These are phyloP conservation scores for Egretta garzetta DNA, from an alignment of 2,113 vertebrate genomes.

Conservation along the genomic window DNA sequence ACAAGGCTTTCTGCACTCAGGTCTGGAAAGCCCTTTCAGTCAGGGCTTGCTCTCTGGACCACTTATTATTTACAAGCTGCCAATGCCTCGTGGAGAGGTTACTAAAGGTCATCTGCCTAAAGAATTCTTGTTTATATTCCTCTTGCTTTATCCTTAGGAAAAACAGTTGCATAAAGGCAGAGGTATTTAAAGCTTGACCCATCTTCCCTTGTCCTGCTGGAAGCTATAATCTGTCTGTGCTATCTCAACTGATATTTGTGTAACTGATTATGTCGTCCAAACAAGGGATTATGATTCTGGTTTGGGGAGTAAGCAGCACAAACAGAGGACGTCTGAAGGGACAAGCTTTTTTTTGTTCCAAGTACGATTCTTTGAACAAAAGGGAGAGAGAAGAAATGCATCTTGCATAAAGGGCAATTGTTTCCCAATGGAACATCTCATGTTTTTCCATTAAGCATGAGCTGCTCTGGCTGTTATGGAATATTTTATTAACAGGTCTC, in stretches of 20 bases:
- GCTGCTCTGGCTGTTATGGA: conserved; percentile 25
- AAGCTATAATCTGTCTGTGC: conserved; percentile 50
- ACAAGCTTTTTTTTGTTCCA: conserved; percentile 51
- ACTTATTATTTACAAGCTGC: conserved; percentile 9
- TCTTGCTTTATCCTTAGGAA: conserved; percentile 51
- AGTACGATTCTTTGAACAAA: conserved; percentile 31
- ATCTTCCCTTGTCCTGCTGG: conserved; percentile 22
- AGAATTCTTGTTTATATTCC: conserved; percentile 46
- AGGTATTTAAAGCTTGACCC: conserved; percentile 57
- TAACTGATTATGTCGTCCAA: conserved; percentile 45
- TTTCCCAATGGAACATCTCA: conserved; percentile 28
- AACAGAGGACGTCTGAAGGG: conserved; percentile 37
- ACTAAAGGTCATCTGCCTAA: conserved; percentile 47
- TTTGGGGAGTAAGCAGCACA: background rate
- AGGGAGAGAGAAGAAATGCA: conserved; percentile 44
- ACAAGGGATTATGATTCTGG: conserved; percentile 36
- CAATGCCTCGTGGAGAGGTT: background rate
- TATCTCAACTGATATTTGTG: conserved; percentile 57
- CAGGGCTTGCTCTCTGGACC: background rate
- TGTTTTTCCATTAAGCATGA: conserved; percentile 38
- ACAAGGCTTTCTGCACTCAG: background rate
- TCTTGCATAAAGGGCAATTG: conserved; percentile 19
- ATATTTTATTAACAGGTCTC: conserved; percentile 24
- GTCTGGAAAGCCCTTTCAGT: background rate
- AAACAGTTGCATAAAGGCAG: conserved; percentile 49